Conservation (phyloP, 2,888 invertebrate genomes). For the Phrixothrix hirtus region DNA sequence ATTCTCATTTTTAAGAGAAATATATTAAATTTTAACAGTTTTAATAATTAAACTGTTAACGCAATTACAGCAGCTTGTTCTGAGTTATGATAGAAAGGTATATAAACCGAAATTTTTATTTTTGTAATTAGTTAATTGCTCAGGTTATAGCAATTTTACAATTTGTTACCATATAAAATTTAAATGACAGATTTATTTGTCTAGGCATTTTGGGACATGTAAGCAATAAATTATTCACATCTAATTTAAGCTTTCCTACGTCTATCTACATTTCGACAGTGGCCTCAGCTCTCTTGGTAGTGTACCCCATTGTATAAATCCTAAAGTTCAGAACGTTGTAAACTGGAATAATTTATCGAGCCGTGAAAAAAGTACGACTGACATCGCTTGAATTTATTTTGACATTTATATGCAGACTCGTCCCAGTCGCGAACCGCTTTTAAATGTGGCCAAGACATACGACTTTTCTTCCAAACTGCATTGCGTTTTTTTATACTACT, state of each 20-base stretch:
- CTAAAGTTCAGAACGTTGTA: conserved; percentile 27
- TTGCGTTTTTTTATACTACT: conserved; percentile 14
- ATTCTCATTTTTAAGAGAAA: too few species aligned
- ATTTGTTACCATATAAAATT: too few species aligned
- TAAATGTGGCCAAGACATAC: conserved; percentile 17
- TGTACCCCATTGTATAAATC: conserved; percentile 25
- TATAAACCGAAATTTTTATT: too few species aligned
- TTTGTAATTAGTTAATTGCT: too few species aligned
- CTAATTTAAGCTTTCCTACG: conserved; percentile 13
- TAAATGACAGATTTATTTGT: too few species aligned
- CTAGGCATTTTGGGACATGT: conserved; percentile 7
- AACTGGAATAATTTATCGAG: conserved; percentile 39
- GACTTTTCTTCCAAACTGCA: conserved; percentile 12
- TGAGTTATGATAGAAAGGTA: too few species aligned
- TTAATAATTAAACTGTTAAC: too few species aligned
- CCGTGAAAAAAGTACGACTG: conserved; percentile 34
- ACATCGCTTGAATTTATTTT: conserved; percentile 37
- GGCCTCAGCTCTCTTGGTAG: neutral
- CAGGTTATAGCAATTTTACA: too few species aligned
- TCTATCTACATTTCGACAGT: conserved; percentile 17
- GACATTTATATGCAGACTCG: conserved; percentile 23
- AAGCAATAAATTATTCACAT: conserved; percentile 15
- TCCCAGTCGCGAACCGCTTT: conserved; percentile 21
- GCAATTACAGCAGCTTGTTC: too few species aligned
- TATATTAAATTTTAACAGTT: too few species aligned